A percentile compares a stretch with the other conserved stretches of the same genome.
Conservation (phyloP, 64 coral and sea anemone species). For the Porites lutea region DNA sequence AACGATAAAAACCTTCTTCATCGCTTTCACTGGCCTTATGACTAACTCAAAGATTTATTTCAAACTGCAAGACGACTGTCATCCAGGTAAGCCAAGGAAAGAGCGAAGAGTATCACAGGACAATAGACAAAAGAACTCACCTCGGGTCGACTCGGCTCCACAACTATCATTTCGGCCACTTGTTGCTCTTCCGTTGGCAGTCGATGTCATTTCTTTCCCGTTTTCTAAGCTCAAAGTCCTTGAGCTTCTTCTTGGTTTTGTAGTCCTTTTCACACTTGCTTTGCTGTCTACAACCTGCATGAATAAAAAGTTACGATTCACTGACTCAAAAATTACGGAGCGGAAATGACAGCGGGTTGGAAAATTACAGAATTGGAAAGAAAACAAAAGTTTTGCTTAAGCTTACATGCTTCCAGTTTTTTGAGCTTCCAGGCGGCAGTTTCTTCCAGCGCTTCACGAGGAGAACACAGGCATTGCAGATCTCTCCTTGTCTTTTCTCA, state of each 20-base stretch:
- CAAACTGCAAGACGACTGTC: conserved; percentile 7
- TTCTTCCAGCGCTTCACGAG: conserved; percentile 96
- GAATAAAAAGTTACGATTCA: conserved; percentile 1
- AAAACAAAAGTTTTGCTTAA: not conserved
- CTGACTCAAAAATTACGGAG: conserved; percentile 12
- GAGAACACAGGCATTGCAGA: conserved; percentile 98
- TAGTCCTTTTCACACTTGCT: conserved; percentile 73
- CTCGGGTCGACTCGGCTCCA: conserved; percentile 7
- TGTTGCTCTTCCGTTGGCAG: conserved; percentile 58
- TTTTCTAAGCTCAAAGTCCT: conserved; percentile 62
- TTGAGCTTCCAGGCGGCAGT: conserved; percentile 79
- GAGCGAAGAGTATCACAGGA: not conserved
- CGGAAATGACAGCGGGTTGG: conserved; percentile 13
- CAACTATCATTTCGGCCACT: conserved; percentile 66
- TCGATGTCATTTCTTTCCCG: conserved; percentile 10
- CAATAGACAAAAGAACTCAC: not conserved
- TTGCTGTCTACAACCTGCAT: conserved; percentile 86
- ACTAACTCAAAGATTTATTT: not conserved
- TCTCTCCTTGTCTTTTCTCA: conserved; percentile 84
- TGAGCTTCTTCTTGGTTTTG: conserved; percentile 80
- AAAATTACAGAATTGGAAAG: not conserved
- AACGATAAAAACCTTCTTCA: not conserved
- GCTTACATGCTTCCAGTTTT: conserved; percentile 95
- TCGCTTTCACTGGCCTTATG: not conserved
- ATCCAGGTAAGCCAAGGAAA: not conserved